Conservation (phyloP, 2,797 vertebrate species). For the Bothrops alternatus region DNA sequence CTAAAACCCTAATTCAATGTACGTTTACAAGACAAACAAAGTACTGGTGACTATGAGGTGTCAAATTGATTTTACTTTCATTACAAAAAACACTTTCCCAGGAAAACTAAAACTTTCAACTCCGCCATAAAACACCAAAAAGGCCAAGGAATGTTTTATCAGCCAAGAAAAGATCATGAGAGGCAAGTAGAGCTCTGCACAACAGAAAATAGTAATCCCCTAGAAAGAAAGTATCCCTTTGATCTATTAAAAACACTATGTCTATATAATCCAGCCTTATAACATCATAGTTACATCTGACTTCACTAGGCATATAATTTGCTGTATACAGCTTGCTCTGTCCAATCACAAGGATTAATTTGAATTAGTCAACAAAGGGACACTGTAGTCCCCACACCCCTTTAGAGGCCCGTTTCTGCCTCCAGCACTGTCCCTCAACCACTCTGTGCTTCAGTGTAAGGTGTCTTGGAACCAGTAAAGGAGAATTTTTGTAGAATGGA, state of each 20-base stretch:
- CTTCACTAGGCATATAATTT: background rate
- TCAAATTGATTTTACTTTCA: background rate
- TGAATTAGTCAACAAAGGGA: background rate
- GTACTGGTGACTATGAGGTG: background rate
- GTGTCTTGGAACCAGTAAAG: background rate
- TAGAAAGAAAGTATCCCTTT: background rate
- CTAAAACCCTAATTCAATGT: background rate
- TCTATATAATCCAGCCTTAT: background rate
- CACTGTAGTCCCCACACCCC: background rate
- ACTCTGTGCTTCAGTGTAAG: background rate
- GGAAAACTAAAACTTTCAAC: background rate
- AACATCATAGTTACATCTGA: background rate
- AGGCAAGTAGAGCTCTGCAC: background rate
- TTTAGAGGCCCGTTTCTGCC: background rate
- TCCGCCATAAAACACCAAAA: background rate
- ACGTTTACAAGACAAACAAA: background rate
- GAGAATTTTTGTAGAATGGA: background rate
- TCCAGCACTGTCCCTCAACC: background rate
- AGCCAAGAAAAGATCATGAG: background rate
- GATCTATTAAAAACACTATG: background rate
- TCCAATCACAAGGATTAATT: background rate
- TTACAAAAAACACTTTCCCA: background rate
- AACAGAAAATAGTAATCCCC: background rate
- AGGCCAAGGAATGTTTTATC: background rate
- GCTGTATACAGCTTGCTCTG: background rate